Evolutionary conservation across 2,113 vertebrate genomes (phyloP), one percentile per base, ranked within the genome.

Genomic region (Synodontis membranacea): DNA sequence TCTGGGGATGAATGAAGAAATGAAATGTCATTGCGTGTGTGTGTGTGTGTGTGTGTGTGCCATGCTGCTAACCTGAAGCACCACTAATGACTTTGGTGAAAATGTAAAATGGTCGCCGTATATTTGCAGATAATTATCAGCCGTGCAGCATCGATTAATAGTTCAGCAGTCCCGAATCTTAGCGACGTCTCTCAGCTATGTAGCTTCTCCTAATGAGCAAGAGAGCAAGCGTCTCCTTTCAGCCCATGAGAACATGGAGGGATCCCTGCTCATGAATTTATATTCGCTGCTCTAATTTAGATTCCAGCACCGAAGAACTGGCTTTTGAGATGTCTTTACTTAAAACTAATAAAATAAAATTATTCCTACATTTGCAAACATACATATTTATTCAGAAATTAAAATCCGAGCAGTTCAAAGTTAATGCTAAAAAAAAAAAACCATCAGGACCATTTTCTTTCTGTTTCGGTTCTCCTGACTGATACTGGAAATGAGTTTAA

Each of bases 251-350:
- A 78, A 34, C 75, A 50, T 52, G 75, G n/a, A 78, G 17, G n/a
- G n/a, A 78, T 78, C 75, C 75, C 75, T 78, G 46, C 46, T 78
- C 75, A 78, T 78, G 75, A 78, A 78, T 78, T 52, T 48, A 78
- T 78, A 17, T 78, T 34, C 46, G n/a, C 48, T 52, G 75, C 75
- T 78, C n/a, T 34, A 19, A 78, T 78, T 76, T 48, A n/a, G 44
- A 44, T 75, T 76, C 74, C 44, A 0, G 23, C 72, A 6, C 42
- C n/a, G 42, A n/a, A 17, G 74, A 5, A 39, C 25, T 74, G 23
- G 5, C 70, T 44, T 70, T 39, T 68, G 8, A 68, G 64, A 34
- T n/a, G 4, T 28, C 10, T 23, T 56, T 21, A 56, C 54, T 56
- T 23, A 21, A 5, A 5, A 21, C 9, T 25, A 28, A 60, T n/a